A percentile compares a stretch with the other conserved stretches of the same genome.
These are phyloP conservation scores for Hymenopus coronatus DNA, from an alignment of 2,888 invertebrate genomes.

Conservation along the genomic window DNA sequence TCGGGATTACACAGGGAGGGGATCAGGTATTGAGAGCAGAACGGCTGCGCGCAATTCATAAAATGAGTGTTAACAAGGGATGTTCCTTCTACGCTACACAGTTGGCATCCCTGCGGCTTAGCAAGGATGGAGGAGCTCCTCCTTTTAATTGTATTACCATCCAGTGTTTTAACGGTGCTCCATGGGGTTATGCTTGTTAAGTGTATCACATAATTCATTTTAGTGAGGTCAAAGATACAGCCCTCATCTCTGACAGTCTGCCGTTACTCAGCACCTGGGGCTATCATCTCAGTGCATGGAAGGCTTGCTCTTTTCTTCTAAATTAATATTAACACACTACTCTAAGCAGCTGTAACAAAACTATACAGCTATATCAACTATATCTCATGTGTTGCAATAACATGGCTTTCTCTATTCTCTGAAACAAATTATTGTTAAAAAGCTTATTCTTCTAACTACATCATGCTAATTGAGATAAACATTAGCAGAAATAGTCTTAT, in stretches of 20 bases:
- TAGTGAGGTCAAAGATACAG: neutral
- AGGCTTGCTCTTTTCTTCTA: no score
- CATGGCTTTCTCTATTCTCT: no score
- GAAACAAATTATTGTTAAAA: no score
- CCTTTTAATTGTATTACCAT: neutral
- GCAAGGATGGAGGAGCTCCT: neutral
- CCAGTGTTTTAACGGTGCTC: neutral
- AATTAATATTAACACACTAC: no score
- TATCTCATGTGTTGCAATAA: no score
- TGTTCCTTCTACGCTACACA: neutral
- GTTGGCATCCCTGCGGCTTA: neutral
- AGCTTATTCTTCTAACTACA: no score
- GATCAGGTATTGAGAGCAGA: neutral
- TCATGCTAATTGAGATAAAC: no score
- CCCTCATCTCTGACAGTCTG: neutral
- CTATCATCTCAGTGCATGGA: neutral
- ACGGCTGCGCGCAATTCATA: neutral
- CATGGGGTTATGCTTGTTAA: neutral
- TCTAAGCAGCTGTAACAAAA: no score
- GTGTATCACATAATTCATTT: neutral
- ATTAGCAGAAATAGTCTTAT: no score
- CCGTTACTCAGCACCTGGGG: neutral
- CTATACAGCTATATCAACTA: no score
- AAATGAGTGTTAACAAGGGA: neutral
- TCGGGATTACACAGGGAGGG: neutral